Conservation (phyloP, 2,113 vertebrate genomes). For the Micronycteris hirsuta region DNA sequence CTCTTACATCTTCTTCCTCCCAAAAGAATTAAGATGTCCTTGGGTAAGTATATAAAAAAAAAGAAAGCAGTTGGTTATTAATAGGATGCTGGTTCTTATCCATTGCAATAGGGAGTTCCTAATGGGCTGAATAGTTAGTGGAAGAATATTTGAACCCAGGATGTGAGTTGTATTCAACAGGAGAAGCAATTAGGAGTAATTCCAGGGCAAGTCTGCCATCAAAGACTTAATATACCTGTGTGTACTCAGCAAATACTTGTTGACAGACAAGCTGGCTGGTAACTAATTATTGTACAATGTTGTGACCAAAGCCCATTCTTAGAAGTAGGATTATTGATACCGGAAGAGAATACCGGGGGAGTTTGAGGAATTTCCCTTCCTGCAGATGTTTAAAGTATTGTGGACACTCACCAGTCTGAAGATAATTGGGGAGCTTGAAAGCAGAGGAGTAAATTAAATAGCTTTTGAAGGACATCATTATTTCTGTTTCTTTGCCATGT, state of each 20-base stretch:
- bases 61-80: neutral
- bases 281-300: slow-evolving; percentile 43
- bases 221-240: slow-evolving; percentile 40
- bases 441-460: neutral
- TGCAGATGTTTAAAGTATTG: slow-evolving; percentile 61
- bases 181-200: slow-evolving; percentile 57
- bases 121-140: slow-evolving; percentile 4
- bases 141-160: slow-evolving; percentile 44
- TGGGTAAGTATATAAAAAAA: too few relatives aligned
- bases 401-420: neutral
- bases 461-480: neutral
- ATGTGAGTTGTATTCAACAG: slow-evolving; percentile 58
- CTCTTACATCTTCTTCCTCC: too few relatives aligned
- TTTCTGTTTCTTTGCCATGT: neutral
- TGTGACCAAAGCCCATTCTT: slow-evolving; percentile 48
- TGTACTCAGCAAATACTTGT: slow-evolving; percentile 66
- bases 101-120: neutral
- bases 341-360: slow-evolving; percentile 49
- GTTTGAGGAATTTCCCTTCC: slow-evolving; percentile 49
- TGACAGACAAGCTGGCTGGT: slow-evolving; percentile 49
- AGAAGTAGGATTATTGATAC: slow-evolving; percentile 35
- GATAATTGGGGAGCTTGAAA: slow-evolving; percentile 42
- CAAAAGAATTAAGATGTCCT: too few relatives aligned
- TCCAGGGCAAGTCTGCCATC: slow-evolving; percentile 7
- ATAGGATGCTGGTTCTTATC: neutral